Conservation (phyloP, 2,113 vertebrate species). For the Channa maculata region DNA sequence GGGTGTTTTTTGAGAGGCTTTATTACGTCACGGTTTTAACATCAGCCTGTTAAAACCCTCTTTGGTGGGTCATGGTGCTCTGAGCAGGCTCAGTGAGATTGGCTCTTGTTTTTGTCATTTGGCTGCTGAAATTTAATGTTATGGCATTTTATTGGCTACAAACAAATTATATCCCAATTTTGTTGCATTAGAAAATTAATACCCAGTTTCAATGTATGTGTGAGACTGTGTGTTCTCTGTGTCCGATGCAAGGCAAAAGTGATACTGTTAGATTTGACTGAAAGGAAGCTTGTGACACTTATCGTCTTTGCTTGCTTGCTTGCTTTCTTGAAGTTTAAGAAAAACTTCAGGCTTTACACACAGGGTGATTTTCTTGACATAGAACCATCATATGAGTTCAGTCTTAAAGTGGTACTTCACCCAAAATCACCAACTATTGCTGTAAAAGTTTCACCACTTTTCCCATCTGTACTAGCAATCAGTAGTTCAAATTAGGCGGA, state of each 20-base stretch:
- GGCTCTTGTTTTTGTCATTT: conserved; percentile 34
- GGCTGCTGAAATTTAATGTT: conserved; percentile 13
- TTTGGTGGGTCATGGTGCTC: conserved; percentile 19
- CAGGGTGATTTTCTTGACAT: conserved; percentile 35
- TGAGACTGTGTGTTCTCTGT: background rate
- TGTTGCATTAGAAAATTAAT: conserved; percentile 7
- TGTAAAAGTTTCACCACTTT: too few species aligned
- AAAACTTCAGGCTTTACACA: conserved; percentile 38
- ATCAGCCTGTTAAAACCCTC: conserved; percentile 43
- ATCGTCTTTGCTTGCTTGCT: too few species aligned
- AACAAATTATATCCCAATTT: conserved; percentile 19
- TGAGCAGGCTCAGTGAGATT: conserved; percentile 42
- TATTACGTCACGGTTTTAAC: conserved; percentile 51
- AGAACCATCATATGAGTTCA: conserved; percentile 21
- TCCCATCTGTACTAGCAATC: too few species aligned
- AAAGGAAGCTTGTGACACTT: conserved; percentile 45
- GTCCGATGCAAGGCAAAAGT: conserved; percentile 33
- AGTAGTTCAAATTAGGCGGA: too few species aligned
- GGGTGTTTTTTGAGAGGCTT: conserved; percentile 24
- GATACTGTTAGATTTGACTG: conserved; percentile 30
- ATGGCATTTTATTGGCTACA: conserved; percentile 3
- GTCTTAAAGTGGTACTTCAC: conserved; percentile 13
- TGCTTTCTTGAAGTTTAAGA: conserved; percentile 35
- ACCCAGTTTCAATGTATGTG: background rate
- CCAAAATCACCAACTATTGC: too few species aligned